A percentile compares a stretch with the other conserved stretches of the same genome.
phyloP scores from a whole-genome alignment of 2,888 invertebrate species.

The Cephus pygmeus region DNA sequence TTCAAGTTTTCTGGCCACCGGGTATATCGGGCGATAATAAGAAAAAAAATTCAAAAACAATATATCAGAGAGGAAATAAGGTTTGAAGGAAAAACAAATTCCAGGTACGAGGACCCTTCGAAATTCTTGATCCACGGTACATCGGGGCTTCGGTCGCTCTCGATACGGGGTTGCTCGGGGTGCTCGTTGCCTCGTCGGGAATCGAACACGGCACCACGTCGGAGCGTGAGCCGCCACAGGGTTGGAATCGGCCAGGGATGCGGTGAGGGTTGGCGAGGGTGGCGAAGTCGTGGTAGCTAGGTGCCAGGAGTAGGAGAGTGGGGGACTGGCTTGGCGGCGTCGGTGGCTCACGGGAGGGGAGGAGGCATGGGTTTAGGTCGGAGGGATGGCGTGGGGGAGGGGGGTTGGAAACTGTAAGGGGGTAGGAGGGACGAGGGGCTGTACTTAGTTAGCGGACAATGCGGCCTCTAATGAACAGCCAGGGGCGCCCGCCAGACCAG shows the following conservation, averaged over 20 bases:
- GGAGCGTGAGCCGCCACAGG: slow-evolving; percentile 31
- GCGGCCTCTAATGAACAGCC: slow-evolving; percentile 65
- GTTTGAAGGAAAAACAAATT: background rate
- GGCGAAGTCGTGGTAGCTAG: slow-evolving; percentile 14
- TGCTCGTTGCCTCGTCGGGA: slow-evolving; percentile 34
- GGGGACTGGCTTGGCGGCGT: slow-evolving; percentile 19
- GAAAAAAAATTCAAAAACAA: background rate
- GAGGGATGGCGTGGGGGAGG: background rate
- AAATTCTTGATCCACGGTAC: background rate
- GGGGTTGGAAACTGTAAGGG: background rate
- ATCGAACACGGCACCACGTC: slow-evolving; percentile 44
- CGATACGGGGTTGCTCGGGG: slow-evolving; percentile 3
- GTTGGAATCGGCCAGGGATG: background rate
- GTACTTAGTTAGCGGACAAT: slow-evolving; percentile 67
- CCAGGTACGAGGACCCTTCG: background rate
- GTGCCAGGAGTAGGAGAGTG: slow-evolving; percentile 27
- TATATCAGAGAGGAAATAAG: background rate
- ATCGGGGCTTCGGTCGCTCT: background rate
- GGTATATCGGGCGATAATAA: background rate
- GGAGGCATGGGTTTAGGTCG: background rate
- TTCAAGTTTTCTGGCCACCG: background rate
- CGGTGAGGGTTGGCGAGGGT: slow-evolving; percentile 9
- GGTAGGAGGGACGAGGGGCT: slow-evolving; percentile 33
- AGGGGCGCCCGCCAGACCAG: slow-evolving; percentile 57
- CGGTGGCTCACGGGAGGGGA: background rate